These are phyloP conservation scores for Yponomeuta plumbellus DNA, from an alignment of 2,888 invertebrate species.

Conservation along the genomic window DNA sequence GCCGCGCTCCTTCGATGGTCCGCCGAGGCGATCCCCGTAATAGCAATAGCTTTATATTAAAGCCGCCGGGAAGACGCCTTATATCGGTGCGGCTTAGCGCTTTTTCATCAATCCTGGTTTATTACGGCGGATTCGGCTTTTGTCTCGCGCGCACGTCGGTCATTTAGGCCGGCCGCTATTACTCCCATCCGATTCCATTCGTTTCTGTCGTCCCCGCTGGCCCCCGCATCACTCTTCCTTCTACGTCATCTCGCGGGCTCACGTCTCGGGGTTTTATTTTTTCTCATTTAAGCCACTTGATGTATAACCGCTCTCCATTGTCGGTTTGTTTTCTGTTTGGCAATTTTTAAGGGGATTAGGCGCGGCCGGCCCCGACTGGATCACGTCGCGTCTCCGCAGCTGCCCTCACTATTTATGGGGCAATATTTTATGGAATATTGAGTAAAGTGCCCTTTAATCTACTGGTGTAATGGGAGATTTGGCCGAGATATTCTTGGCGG, in stretches of 20 bases:
- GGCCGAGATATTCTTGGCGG: constrained; percentile 27
- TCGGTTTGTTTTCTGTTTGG: constrained; percentile 71
- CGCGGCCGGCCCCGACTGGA: constrained; percentile 47
- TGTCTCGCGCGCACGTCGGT: constrained; percentile 71
- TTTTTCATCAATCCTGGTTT: constrained; percentile 78
- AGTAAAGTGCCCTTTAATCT: constrained; percentile 75
- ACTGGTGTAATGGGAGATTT: constrained; percentile 67
- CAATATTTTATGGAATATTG: constrained; percentile 75
- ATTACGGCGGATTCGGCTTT: constrained; percentile 72
- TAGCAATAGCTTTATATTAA: constrained; percentile 76
- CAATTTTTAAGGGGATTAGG: constrained; percentile 75
- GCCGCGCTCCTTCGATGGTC: constrained; percentile 61
- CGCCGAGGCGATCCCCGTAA: constrained; percentile 67
- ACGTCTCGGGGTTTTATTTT: constrained; percentile 28
- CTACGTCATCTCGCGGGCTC: constrained; percentile 46
- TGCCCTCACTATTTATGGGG: constrained; percentile 67
- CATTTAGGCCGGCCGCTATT: constrained; percentile 69
- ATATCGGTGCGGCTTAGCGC: constrained; percentile 79
- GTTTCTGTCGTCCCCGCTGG: constrained; percentile 62
- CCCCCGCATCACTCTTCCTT: constrained; percentile 52
- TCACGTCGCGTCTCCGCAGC: constrained; percentile 70
- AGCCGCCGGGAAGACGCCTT: constrained; percentile 65
- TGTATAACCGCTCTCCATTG: constrained; percentile 58
- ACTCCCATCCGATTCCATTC: constrained; percentile 68
- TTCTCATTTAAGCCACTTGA: constrained; percentile 62